A percentile compares a stretch with the other conserved stretches of the same genome.
phyloP scores from a whole-genome alignment of 2,113 vertebrate species.

The Barbus barbus region DNA sequence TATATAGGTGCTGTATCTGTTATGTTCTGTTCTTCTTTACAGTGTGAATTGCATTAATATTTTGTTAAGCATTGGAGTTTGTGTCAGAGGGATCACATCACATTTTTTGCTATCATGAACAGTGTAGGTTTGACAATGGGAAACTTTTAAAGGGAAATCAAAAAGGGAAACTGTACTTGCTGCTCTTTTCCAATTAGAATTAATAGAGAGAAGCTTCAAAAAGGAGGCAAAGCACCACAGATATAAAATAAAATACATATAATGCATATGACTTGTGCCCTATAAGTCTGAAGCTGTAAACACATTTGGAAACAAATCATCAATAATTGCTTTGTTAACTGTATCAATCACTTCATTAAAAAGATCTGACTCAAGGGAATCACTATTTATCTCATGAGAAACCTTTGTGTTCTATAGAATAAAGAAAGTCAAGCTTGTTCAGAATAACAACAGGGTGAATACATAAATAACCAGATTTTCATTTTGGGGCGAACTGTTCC shows the following conservation, averaged over 20 bases:
- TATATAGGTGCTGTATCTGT: constrained; percentile 6
- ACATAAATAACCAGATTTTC: background rate
- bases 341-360: too few relatives aligned
- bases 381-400: too few relatives aligned
- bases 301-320: too few relatives aligned
- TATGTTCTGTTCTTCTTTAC: constrained; percentile 7
- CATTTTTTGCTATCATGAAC: background rate
- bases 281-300: too few relatives aligned
- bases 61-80: background rate
- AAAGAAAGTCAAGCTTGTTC: background rate
- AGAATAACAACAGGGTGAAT: background rate
- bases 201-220: too few relatives aligned
- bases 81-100: background rate
- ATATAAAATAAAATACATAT: too few relatives aligned
- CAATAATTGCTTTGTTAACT: too few relatives aligned
- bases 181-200: background rate
- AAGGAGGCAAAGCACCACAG: too few relatives aligned
- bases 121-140: background rate
- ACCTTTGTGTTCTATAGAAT: too few relatives aligned
- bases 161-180: background rate
- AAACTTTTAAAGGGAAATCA: too few relatives aligned
- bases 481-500: background rate
- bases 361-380: too few relatives aligned
- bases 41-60: constrained; percentile 16
- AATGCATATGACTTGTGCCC: background rate